A percentile compares a stretch with the other conserved stretches of the same genome.
Conservation (phyloP, 2,797 vertebrate species). For the Leptatherina wallacei region DNA sequence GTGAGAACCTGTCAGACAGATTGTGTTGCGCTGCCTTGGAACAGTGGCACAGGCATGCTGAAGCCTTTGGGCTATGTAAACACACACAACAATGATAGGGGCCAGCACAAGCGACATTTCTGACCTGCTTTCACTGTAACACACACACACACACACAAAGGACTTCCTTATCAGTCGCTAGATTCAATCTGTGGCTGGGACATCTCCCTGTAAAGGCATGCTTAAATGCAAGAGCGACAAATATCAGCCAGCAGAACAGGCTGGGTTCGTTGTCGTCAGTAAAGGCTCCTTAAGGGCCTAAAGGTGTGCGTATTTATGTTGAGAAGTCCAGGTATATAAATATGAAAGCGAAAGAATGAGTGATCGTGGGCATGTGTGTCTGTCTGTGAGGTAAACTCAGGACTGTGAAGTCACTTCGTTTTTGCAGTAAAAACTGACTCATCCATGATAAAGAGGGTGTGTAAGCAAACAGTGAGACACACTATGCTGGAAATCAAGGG, state of each 20-base stretch:
- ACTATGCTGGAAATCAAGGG: not conserved
- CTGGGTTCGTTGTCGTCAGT: not conserved
- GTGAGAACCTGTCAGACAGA: constrained; percentile 76
- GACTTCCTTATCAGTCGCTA: constrained; percentile 19
- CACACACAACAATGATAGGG: constrained; percentile 67
- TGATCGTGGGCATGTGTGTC: not conserved
- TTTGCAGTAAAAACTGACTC: constrained; percentile 14
- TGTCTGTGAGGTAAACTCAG: constrained; percentile 10
- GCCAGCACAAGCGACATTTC: constrained; percentile 49
- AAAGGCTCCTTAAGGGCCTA: constrained; percentile 19
- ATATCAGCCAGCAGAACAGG: not conserved
- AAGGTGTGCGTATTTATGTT: not conserved
- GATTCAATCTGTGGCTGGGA: constrained; percentile 3
- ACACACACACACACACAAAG: constrained; percentile 1
- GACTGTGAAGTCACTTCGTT: constrained; percentile 42
- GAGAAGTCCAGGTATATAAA: not conserved
- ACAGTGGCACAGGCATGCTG: constrained; percentile 71
- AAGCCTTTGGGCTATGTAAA: constrained; percentile 78
- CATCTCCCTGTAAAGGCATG: not conserved
- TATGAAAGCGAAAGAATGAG: constrained; percentile 47
- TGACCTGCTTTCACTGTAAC: constrained; percentile 29
- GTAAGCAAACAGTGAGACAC: constrained; percentile 6
- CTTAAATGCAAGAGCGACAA: not conserved
- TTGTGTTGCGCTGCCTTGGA: constrained; percentile 58
- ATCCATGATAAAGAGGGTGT: constrained; percentile 8